Percentiles rank a stretch among this genome's conserved stretches.
Evolutionary conservation across 53 echinoderm and acorn worm genomes (phyloP).

Genomic region (Patiria pectinifera): DNA sequence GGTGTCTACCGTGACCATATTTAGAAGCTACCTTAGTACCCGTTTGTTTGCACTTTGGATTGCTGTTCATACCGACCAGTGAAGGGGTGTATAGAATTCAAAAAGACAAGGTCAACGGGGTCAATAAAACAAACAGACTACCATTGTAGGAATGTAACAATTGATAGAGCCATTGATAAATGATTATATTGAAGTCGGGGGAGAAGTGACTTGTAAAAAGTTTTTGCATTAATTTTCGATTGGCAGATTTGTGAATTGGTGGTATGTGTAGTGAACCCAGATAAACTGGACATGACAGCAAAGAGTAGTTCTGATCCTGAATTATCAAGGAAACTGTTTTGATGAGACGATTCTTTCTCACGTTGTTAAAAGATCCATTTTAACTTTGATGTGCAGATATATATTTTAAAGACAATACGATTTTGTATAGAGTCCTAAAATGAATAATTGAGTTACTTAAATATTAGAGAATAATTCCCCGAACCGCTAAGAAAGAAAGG

Average conservation of each 20-base stretch:
- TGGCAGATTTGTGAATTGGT: slow-evolving; percentile 1
- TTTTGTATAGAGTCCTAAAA: too few relatives aligned
- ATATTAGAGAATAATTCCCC: too few relatives aligned
- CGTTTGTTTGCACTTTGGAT: slow-evolving; percentile 30
- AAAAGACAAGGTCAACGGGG: slow-evolving; percentile 35
- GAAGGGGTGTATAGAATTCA: slow-evolving; percentile 12
- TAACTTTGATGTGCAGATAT: too few relatives aligned
- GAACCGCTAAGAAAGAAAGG: too few relatives aligned
- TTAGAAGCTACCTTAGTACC: not conserved
- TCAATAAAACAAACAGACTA: slow-evolving; percentile 28
- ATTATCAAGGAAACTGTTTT: too few relatives aligned
- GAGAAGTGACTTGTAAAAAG: not conserved
- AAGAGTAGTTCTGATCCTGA: too few relatives aligned
- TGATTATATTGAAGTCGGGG: not conserved
- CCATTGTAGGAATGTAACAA: slow-evolving; percentile 33
- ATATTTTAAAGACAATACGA: too few relatives aligned
- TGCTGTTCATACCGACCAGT: slow-evolving; percentile 19
- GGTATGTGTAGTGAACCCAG: not conserved
- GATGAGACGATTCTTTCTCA: too few relatives aligned
- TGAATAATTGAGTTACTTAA: too few relatives aligned
- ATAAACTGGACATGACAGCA: not conserved
- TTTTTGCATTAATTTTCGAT: not conserved
- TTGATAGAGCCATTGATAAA: slow-evolving; percentile 33
- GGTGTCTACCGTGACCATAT: not conserved
- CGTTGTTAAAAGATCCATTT: too few relatives aligned